These are phyloP conservation scores for Acanthosepion pharaonis DNA, from an alignment of 2,888 invertebrate genomes.

Conservation along the genomic window DNA sequence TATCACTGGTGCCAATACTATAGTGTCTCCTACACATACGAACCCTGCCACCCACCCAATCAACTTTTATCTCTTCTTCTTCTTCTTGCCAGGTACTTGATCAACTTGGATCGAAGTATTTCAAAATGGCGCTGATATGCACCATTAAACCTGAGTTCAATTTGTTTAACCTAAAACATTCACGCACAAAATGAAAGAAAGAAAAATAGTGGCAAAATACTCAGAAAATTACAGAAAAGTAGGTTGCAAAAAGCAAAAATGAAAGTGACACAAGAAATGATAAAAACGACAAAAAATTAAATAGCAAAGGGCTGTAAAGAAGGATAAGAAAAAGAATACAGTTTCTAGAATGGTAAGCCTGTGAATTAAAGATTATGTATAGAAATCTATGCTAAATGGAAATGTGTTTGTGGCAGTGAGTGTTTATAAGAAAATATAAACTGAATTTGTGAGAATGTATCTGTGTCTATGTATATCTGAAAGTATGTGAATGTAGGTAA, in stretches of 20 bases:
- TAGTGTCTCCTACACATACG: background rate
- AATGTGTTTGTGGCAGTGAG: background rate
- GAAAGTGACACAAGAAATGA: background rate
- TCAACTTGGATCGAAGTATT: background rate
- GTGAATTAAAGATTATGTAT: background rate
- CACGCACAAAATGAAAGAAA: background rate
- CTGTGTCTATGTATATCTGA: background rate
- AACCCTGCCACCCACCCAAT: background rate
- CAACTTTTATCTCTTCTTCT: background rate
- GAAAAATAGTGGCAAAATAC: background rate
- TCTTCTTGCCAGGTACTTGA: background rate
- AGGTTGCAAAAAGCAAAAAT: slow-evolving; percentile 2
- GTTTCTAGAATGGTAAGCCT: background rate
- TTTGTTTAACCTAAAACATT: slow-evolving; percentile 4
- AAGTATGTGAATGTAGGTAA: background rate
- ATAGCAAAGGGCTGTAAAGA: background rate
- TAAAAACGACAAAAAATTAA: background rate
- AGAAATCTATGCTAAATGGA: background rate
- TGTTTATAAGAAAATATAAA: background rate
- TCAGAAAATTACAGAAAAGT: background rate
- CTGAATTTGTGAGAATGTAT: background rate
- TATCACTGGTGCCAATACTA: background rate
- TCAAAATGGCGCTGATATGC: slow-evolving; percentile 4
- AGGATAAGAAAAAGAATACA: background rate
- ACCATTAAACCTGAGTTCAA: background rate